Percentiles rank a stretch among this genome's conserved stretches.
Evolutionary conservation across 2,888 invertebrate species (phyloP).

Genomic region (Sympetrum striolatum): DNA sequence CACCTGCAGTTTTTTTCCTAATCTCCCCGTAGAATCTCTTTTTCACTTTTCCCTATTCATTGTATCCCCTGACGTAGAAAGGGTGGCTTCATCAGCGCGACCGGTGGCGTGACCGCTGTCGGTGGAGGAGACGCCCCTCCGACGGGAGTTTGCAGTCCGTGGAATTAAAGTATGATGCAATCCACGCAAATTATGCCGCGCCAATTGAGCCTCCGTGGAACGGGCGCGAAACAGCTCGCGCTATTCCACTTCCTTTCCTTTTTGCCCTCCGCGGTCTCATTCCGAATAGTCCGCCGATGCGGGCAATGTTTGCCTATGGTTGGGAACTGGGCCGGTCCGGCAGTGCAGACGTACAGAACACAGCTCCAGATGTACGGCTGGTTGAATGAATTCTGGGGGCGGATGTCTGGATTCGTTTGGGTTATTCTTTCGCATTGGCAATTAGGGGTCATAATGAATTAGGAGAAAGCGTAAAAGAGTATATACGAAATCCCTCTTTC

Average conservation of each 20-base stretch:
- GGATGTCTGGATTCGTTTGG: too few species aligned
- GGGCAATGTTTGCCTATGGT: too few species aligned
- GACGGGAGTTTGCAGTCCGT: neutral
- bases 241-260: neutral
- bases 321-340: too few species aligned
- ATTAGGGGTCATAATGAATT: too few species aligned
- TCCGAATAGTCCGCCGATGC: neutral
- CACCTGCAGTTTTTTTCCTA: neutral
- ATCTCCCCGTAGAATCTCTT: neutral
- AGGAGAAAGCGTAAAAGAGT: too few species aligned
- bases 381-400: too few species aligned
- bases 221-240: neutral
- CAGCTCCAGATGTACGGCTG: too few species aligned
- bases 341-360: too few species aligned
- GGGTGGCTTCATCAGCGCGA: neutral
- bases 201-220: neutral
- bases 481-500: too few species aligned
- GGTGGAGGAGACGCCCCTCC: neutral
- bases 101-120: neutral
- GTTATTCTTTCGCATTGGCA: too few species aligned
- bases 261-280: neutral
- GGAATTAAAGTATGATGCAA: neutral
- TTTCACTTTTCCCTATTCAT: neutral
- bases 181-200: neutral
- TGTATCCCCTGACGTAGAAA: neutral